Evolutionary conservation across 2,797 vertebrate species (phyloP).

Genomic region (Aphelocoma californica): DNA sequence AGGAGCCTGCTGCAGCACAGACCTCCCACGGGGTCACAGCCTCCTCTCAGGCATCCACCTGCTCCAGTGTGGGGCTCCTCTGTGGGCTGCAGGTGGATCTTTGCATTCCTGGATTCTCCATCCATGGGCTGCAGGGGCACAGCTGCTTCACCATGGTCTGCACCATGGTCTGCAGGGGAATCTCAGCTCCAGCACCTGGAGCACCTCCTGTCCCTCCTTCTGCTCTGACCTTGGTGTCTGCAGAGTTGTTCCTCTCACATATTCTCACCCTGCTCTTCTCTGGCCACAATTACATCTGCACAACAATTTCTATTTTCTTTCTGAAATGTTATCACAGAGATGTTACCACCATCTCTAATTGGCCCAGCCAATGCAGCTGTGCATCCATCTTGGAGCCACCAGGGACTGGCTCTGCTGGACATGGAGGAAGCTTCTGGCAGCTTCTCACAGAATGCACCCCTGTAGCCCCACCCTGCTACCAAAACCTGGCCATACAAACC

Average conservation of each 20-base stretch:
- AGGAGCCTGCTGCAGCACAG: no score
- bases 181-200: background rate
- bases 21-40: no score
- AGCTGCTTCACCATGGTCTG: background rate
- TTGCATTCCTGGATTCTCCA: background rate
- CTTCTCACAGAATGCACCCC: background rate
- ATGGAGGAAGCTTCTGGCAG: background rate
- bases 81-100: background rate
- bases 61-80: background rate
- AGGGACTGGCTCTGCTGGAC: background rate
- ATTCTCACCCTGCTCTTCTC: rapidly evolving
- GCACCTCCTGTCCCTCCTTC: background rate
- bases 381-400: background rate
- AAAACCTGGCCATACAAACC: background rate
- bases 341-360: no score
- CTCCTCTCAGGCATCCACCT: background rate
- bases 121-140: background rate
- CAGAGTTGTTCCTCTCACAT: background rate
- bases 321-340: background rate
- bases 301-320: background rate
- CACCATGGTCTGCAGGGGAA: background rate
- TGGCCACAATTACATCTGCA: background rate
- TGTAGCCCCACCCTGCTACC: rapidly evolving
- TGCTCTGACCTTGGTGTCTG: background rate
- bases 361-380: background rate